These are phyloP conservation scores for Dromaius novaehollandiae DNA, from an alignment of 2,113 vertebrate species.

Conservation along the genomic window DNA sequence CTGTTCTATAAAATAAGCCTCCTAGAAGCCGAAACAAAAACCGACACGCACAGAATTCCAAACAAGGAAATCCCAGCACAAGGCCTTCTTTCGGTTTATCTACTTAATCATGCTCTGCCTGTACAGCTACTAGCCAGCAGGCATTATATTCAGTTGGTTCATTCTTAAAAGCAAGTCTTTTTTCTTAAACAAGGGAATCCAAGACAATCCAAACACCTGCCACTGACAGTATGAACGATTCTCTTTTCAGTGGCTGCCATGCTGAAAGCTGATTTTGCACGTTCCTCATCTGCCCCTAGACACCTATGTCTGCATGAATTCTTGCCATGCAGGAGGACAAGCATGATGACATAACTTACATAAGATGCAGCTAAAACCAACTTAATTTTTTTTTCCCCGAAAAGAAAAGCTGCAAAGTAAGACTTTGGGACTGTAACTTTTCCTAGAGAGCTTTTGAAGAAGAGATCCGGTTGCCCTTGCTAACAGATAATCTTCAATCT, in stretches of 20 bases:
- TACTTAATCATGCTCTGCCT: slow-evolving; percentile 31
- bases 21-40: slow-evolving; percentile 61
- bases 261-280: background rate
- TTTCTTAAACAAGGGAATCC: background rate
- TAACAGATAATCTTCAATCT: background rate
- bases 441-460: background rate
- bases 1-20: slow-evolving; percentile 56
- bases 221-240: background rate
- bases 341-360: background rate
- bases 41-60: slow-evolving; percentile 6
- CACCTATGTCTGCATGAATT: background rate
- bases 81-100: slow-evolving; percentile 1
- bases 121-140: background rate
- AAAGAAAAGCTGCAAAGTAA: background rate
- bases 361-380: background rate
- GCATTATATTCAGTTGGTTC: background rate
- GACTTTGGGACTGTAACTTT: background rate
- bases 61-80: background rate
- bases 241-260: background rate
- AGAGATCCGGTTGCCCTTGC: background rate
- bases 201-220: background rate
- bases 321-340: background rate
- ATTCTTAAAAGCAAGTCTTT: background rate
- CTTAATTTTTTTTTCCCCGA: background rate
- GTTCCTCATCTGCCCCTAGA: background rate